Conservation (phyloP, 2,888 invertebrate species). For the Epirrhoe tristata region DNA sequence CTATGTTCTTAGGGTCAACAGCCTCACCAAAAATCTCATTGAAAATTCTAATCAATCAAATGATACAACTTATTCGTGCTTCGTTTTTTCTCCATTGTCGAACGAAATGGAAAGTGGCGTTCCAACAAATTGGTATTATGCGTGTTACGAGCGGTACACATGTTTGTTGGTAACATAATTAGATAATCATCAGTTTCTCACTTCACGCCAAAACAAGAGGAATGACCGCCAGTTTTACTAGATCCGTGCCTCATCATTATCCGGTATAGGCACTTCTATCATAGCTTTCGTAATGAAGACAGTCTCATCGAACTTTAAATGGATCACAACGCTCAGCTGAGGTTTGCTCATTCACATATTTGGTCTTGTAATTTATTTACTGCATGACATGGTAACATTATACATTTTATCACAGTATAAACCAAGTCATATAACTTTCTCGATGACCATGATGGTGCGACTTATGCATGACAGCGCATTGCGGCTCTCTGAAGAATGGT, state of each 20-base stretch:
- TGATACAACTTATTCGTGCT: conserved; percentile 33
- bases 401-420: conserved; percentile 41
- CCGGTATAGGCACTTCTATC: neutral
- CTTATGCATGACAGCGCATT: conserved; percentile 68
- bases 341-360: neutral
- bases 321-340: neutral
- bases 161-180: conserved; percentile 43
- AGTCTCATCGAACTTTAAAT: neutral
- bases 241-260: conserved; percentile 3
- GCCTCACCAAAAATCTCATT: conserved; percentile 5
- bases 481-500: conserved; percentile 59
- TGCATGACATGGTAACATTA: neutral
- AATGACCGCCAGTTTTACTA: conserved; percentile 39
- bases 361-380: neutral
- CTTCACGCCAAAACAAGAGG: conserved; percentile 27
- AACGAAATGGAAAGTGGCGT: conserved; percentile 51
- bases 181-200: conserved; percentile 42
- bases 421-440: conserved; percentile 63
- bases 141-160: conserved; percentile 35
- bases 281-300: neutral
- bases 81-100: conserved; percentile 37
- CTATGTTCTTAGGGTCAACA: conserved; percentile 3
- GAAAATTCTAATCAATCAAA: conserved; percentile 31
- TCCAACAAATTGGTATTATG: conserved; percentile 36
- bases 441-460: conserved; percentile 59